Percentiles rank a stretch among this genome's conserved stretches.
These are phyloP conservation scores for Tetramorium parvispinum DNA, from an alignment of 1,140 invertebrate species.

Conservation along the genomic window DNA sequence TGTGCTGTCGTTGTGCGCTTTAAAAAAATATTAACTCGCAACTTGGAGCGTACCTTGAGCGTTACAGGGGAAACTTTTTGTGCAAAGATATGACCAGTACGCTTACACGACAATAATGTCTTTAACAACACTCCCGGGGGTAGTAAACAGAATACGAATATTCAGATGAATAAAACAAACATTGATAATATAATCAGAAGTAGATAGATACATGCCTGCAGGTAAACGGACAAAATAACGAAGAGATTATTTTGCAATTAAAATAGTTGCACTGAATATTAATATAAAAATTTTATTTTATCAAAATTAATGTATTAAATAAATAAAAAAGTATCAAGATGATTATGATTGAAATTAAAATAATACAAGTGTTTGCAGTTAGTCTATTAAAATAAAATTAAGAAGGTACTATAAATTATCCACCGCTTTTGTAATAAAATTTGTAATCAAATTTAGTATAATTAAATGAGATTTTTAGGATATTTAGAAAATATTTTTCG, in stretches of 20 bases:
- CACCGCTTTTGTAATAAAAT: background rate
- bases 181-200: conserved; percentile 13
- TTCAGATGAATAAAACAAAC: background rate
- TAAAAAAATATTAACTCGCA: conserved; percentile 24
- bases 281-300: background rate
- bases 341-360: background rate
- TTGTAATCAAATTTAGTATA: background rate
- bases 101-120: conserved; percentile 36
- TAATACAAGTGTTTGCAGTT: background rate
- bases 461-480: background rate
- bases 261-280: background rate
- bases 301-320: background rate
- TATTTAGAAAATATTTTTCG: conserved; percentile 5
- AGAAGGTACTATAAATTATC: background rate
- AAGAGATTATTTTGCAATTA: conserved; percentile 27
- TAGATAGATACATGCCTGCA: background rate
- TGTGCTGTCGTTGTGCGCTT: background rate
- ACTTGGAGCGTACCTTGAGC: background rate
- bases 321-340: background rate
- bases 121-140: conserved; percentile 60
- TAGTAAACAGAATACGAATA: conserved; percentile 33
- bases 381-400: background rate
- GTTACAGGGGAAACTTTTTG: conserved; percentile 45
- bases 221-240: conserved; percentile 17
- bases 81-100: conserved; percentile 25